Base-by-base conservation (phyloP, 2,797 vertebrate species). In the Pterois miles region DNA sequence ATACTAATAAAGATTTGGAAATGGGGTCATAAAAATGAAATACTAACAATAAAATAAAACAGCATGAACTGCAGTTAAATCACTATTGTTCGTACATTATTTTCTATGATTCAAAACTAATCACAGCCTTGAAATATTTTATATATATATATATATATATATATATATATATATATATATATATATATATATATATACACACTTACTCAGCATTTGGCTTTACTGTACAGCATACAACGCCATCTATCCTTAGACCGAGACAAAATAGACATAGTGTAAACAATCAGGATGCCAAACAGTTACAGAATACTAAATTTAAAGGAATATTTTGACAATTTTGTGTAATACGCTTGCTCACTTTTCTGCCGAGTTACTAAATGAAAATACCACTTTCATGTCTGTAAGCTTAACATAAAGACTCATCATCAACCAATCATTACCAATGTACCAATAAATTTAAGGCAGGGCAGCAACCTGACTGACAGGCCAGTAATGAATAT, bases 401-500 rank as follows among this genome's bases (percentile, higher is more conserved):
- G 29, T 22, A 6, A 34, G 40, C 25, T 64, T 29, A 48, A 48
- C 18, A 46, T n/a, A 29, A 46, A 11, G 53, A 0, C n/a, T n/a
- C n/a, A n/a, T n/a, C n/a, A n/a, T n/a, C n/a, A n/a, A n/a, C n/a
- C n/a, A n/a, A n/a, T 22, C 13, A 46, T 29, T 9, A 34, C 6
- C 33, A 6, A 9, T 23, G 11, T 38, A 50, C 5, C 11, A 48
- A 59, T 43, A 23, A 62, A 59, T 67, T 34, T 64, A 65, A 34
- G 18, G 14, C 23, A 43, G 14, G 12, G 52, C n/a, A 40, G 27
- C 13, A 18, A 27, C 5, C 25, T 67, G 40, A 64, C 40, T 53
- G 71, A 71, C 4, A 8, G 53, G 9, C 29, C 43, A 29, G 46
- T 38, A 52, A 58, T 81, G 62, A 69, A 78, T 71, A 56, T 67